A percentile compares a stretch with the other conserved stretches of the same genome.
These are phyloP conservation scores for Diorhabda carinulata DNA, from an alignment of 1,140 invertebrate species.

Conservation along the genomic window DNA sequence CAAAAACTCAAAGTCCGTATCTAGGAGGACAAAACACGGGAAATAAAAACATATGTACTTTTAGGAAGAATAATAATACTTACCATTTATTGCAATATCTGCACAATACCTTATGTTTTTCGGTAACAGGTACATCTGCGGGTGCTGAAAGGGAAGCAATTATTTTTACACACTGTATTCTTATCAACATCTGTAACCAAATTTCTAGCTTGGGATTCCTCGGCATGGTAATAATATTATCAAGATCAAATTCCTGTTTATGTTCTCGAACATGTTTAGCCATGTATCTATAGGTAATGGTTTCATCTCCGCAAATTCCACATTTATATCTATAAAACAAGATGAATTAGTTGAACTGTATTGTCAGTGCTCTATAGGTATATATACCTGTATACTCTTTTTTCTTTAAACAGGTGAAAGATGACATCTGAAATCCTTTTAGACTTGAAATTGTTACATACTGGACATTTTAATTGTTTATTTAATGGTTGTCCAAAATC, in stretches of 20 bases:
- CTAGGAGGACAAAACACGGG: too few relatives aligned
- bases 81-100: slow-evolving; percentile 9
- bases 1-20: too few relatives aligned
- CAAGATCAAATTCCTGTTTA: slow-evolving; percentile 7
- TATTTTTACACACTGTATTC: slow-evolving; percentile 25
- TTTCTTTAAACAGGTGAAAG: slow-evolving; percentile 55
- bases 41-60: too few relatives aligned
- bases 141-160: not conserved
- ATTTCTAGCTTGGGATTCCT: slow-evolving; percentile 27
- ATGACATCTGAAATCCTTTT: slow-evolving; percentile 52
- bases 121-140: not conserved
- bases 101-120: not conserved
- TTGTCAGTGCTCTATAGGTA: not conserved
- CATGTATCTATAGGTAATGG: slow-evolving; percentile 32
- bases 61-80: not conserved
- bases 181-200: slow-evolving; percentile 34
- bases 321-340: slow-evolving; percentile 27
- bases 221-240: slow-evolving; percentile 21
- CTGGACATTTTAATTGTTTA: slow-evolving; percentile 51
- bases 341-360: too few relatives aligned
- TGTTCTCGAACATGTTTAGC: slow-evolving; percentile 25
- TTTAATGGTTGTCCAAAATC: slow-evolving; percentile 47
- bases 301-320: slow-evolving; percentile 21
- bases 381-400: slow-evolving; percentile 27
- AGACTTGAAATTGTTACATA: slow-evolving; percentile 53